Percentiles rank a stretch among this genome's conserved stretches.
Conservation (phyloP, 2,797 vertebrate genomes). For the Parauchenoglanis ngamensis region DNA sequence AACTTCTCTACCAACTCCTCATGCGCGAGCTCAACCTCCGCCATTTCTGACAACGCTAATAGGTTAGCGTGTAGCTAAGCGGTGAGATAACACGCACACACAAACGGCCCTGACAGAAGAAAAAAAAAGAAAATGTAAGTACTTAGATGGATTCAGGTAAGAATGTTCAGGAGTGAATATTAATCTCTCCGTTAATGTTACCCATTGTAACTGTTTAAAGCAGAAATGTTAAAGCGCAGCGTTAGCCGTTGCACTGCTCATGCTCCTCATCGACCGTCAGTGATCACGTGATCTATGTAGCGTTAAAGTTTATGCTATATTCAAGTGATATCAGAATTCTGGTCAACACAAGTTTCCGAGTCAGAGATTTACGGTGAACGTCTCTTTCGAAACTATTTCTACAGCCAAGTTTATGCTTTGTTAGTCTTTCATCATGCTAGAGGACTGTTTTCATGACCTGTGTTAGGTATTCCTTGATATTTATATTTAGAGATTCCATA, state of each 20-base stretch:
- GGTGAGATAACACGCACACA: background rate
- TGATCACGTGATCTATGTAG: conserved; percentile 6
- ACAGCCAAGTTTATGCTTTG: background rate
- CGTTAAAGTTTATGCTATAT: background rate
- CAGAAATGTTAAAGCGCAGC: background rate
- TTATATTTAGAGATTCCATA: background rate
- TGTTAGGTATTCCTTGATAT: background rate
- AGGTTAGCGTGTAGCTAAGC: background rate
- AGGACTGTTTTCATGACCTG: background rate
- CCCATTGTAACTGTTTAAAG: background rate
- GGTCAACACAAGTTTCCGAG: background rate
- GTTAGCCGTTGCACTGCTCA: background rate
- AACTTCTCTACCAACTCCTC: background rate
- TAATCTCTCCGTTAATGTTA: background rate
- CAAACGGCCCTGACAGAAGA: background rate
- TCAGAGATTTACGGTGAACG: background rate
- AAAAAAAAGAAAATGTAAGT: background rate
- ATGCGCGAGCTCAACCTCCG: background rate
- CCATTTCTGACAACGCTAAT: background rate
- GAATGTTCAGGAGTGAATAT: background rate
- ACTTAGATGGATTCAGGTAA: background rate
- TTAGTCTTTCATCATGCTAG: background rate
- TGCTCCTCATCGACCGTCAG: background rate
- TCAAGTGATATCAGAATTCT: background rate
- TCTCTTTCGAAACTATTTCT: background rate